These are phyloP conservation scores for Cinclus cinclus DNA, from an alignment of 2,113 vertebrate species.

Conservation along the genomic window DNA sequence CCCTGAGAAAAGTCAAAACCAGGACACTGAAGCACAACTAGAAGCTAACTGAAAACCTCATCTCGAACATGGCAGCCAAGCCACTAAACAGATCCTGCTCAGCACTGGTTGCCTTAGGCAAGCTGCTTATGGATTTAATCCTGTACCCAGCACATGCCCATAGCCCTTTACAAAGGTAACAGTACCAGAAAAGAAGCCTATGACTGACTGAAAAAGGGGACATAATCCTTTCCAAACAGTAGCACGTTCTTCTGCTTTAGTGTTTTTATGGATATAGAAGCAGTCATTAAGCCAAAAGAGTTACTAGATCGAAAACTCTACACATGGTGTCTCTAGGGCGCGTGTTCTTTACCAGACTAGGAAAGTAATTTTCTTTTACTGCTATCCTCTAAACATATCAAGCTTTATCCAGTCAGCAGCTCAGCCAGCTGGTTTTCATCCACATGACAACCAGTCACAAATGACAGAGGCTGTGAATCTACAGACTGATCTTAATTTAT, in stretches of 20 bases:
- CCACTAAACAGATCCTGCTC: neutral
- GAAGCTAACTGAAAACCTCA: neutral
- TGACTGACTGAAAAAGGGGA: neutral
- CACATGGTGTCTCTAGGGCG: neutral
- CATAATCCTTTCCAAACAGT: neutral
- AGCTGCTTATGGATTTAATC: neutral
- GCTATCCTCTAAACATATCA: fast-evolving
- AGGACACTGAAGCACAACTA: neutral
- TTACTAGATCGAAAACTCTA: neutral
- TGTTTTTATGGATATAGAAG: neutral
- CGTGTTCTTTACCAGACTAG: neutral
- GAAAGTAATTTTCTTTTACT: neutral
- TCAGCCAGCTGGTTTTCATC: neutral
- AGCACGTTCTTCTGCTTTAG: neutral
- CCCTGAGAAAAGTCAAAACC: neutral
- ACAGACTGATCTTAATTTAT: neutral
- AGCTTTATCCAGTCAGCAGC: neutral
- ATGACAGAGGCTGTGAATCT: neutral
- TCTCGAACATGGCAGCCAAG: fast-evolving
- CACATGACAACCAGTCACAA: neutral
- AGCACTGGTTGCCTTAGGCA: neutral
- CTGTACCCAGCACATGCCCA: neutral
- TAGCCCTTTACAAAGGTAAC: neutral
- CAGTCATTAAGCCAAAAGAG: neutral
- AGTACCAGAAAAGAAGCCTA: neutral